phyloP scores from a whole-genome alignment of 1,140 invertebrate species.

The Magallana angulata region DNA sequence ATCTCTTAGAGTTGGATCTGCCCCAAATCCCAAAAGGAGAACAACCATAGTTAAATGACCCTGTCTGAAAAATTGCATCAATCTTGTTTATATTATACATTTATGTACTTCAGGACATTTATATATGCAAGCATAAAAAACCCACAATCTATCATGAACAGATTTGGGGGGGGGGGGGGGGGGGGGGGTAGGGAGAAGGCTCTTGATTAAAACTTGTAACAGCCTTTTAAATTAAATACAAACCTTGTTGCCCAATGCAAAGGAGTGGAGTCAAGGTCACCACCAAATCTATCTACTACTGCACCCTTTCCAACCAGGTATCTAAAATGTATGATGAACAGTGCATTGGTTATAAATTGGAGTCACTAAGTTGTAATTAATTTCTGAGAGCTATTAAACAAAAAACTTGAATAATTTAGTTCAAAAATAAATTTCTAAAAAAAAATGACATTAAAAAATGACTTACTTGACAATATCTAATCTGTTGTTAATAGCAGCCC shows the following conservation, averaged over 20 bases:
- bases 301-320: slow-evolving; percentile 93
- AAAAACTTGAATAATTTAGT: no score
- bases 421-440: no score
- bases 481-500: slow-evolving; percentile 98
- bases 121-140: no score
- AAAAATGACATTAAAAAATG: not conserved
- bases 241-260: slow-evolving; percentile 98
- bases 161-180: no score
- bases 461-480: slow-evolving; percentile 88
- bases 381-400: no score
- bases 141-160: no score
- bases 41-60: slow-evolving; percentile 96
- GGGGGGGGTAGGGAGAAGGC: no score
- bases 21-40: slow-evolving; percentile 93
- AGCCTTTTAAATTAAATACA: not conserved
- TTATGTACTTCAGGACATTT: no score
- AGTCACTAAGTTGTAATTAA: not conserved
- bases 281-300: slow-evolving; percentile 94
- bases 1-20: slow-evolving; percentile 95
- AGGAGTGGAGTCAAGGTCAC: slow-evolving; percentile 96
- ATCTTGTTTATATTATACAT: not conserved
- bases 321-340: slow-evolving; percentile 64
- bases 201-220: no score
- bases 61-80: slow-evolving; percentile 83
- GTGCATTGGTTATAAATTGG: no score